Conservation (phyloP, 2,888 invertebrate genomes). For the Drosophila helvetica region DNA sequence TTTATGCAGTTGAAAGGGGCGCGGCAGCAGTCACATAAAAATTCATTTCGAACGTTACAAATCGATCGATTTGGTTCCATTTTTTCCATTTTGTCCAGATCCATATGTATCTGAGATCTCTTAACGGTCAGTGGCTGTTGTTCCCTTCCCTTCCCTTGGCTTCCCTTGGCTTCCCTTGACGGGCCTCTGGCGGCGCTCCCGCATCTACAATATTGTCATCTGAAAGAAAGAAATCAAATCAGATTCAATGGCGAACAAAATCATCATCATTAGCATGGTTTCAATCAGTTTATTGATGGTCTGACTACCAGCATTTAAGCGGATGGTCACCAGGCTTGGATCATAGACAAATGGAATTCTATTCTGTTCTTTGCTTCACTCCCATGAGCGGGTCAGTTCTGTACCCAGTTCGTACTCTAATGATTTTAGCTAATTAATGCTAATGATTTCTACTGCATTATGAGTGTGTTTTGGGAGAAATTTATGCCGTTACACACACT, state of each 20-base stretch:
- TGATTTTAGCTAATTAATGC: constrained; percentile 68
- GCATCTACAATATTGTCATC: constrained; percentile 59
- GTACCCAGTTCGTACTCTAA: constrained; percentile 30
- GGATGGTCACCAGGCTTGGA: constrained; percentile 28
- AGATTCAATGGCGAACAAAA: constrained; percentile 60
- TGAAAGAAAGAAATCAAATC: constrained; percentile 30
- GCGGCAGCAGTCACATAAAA: constrained; percentile 65
- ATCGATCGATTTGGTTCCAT: constrained; percentile 53
- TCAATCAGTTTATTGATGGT: constrained; percentile 72
- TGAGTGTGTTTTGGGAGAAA: background rate
- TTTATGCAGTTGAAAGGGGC: constrained; percentile 67
- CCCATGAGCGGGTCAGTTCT: constrained; percentile 67
- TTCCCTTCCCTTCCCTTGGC: constrained; percentile 47
- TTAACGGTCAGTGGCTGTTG: constrained; percentile 62
- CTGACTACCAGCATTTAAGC: constrained; percentile 67
- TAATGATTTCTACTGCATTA: constrained; percentile 53
- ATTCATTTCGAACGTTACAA: constrained; percentile 54
- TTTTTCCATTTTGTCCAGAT: constrained; percentile 32
- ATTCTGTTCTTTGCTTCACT: background rate
- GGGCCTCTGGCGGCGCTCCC: constrained; percentile 51
- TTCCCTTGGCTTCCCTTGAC: too few species aligned
- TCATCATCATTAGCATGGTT: constrained; percentile 70
- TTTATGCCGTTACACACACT: background rate
- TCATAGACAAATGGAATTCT: background rate
- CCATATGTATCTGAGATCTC: constrained; percentile 38